Evolutionary conservation across 2,888 invertebrate species (phyloP).

Genomic region (Lasioglossum leucozonium): DNA sequence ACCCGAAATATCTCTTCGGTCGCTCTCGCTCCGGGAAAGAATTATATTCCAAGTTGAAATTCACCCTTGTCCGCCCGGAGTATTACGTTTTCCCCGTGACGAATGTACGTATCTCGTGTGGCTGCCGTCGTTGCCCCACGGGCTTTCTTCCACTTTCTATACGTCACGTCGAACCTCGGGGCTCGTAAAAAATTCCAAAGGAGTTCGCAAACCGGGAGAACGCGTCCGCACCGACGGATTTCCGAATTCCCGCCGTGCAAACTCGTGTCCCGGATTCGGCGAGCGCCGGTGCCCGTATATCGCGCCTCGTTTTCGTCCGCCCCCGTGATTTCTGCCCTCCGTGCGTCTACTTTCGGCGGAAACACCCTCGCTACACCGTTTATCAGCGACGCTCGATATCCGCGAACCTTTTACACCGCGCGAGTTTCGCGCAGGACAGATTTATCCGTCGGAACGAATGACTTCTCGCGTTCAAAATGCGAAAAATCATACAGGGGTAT

Average conservation of each 20-base stretch:
- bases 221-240: not conserved
- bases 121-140: not conserved
- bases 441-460: not conserved
- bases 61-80: not conserved
- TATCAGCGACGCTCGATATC: not conserved
- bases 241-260: conserved; percentile 1
- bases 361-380: not conserved
- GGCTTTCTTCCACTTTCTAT: not conserved
- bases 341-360: not conserved
- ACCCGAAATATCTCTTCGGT: not conserved
- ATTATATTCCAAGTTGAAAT: conserved; percentile 7
- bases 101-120: not conserved
- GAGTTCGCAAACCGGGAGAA: not conserved
- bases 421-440: not conserved
- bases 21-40: not conserved
- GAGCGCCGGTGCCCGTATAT: not conserved
- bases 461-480: not conserved
- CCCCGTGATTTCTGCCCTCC: not conserved
- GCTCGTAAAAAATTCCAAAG: conserved; percentile 1
- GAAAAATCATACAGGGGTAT: not conserved
- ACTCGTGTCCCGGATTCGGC: not conserved
- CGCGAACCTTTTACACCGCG: not conserved
- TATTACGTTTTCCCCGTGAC: conserved; percentile 8
- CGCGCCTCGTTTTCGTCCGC: not conserved
- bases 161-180: not conserved